Percentiles rank a stretch among this genome's conserved stretches.
phyloP scores from a whole-genome alignment of 2,113 vertebrate species.

The Plecturocebus donacophilus region DNA sequence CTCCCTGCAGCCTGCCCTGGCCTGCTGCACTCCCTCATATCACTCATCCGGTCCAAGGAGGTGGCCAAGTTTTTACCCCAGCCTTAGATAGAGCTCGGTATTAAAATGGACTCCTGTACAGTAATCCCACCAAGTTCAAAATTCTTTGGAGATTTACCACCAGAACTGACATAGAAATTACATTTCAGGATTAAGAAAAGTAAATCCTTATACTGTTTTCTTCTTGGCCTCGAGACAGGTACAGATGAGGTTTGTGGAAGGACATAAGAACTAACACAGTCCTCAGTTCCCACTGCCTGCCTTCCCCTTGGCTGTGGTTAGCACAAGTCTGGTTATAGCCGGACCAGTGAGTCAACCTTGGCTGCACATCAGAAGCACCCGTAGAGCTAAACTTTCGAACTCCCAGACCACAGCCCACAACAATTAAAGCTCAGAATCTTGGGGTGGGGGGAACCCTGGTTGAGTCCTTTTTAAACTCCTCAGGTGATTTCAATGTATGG shows the following conservation, averaged over 20 bases:
- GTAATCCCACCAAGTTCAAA: not conserved
- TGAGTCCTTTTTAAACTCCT: not conserved
- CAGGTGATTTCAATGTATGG: not conserved
- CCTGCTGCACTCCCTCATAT: accelerated
- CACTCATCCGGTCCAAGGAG: not conserved
- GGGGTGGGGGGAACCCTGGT: too few species aligned
- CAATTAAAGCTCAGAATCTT: not conserved
- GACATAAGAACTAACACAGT: accelerated
- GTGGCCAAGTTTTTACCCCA: not conserved
- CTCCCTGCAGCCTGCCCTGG: not conserved
- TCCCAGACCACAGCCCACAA: not conserved
- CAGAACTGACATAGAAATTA: not conserved
- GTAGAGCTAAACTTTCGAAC: not conserved
- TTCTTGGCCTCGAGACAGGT: not conserved
- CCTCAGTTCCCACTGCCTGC: not conserved
- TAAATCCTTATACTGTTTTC: not conserved
- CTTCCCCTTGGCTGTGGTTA: not conserved
- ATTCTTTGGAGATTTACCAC: not conserved
- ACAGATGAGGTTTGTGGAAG: not conserved
- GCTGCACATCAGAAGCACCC: not conserved
- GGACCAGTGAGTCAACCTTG: not conserved
- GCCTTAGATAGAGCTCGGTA: not conserved
- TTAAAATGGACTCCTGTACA: not conserved
- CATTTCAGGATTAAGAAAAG: not conserved
- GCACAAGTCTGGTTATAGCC: not conserved